Conservation (phyloP, 2,113 vertebrate genomes). For the Chrysochloris asiatica region DNA sequence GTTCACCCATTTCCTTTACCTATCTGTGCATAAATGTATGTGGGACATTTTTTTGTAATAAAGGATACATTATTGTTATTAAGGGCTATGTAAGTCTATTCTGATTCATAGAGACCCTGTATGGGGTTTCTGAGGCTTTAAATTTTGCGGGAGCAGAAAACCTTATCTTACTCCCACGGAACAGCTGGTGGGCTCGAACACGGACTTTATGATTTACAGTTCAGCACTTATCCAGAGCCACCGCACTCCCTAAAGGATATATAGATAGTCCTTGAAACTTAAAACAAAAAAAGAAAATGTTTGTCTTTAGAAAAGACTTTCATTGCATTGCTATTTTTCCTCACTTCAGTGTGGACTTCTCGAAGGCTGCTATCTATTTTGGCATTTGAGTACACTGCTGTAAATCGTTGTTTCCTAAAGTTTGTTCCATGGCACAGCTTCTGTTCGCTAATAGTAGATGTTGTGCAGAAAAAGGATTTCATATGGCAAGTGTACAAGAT, state of each 20-base stretch:
- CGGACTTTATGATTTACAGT: too few relatives aligned
- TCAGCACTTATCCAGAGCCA: too few relatives aligned
- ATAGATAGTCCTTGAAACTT: conserved; percentile 29
- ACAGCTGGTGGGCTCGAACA: too few relatives aligned
- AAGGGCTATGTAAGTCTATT: too few relatives aligned
- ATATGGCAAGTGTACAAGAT: not conserved
- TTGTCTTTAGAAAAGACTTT: not conserved
- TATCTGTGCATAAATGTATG: not conserved
- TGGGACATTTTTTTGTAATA: not conserved
- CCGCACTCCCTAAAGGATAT: too few relatives aligned
- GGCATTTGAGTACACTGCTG: not conserved
- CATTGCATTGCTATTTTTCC: not conserved
- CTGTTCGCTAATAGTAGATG: not conserved
- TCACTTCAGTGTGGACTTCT: not conserved
- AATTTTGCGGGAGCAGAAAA: too few relatives aligned
- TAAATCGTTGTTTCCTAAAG: conserved; percentile 14
- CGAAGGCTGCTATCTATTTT: not conserved
- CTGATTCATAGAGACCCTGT: too few relatives aligned
- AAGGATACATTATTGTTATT: too few relatives aligned
- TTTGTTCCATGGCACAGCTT: not conserved
- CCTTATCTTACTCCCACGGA: too few relatives aligned
- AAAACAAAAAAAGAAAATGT: too few relatives aligned
- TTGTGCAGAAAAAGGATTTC: not conserved
- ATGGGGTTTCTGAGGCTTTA: too few relatives aligned
- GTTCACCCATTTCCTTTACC: not conserved